Evolutionary conservation across 1,140 invertebrate species (phyloP), one percentile per base, ranked within the genome.

Genomic region (Atta texana): DNA sequence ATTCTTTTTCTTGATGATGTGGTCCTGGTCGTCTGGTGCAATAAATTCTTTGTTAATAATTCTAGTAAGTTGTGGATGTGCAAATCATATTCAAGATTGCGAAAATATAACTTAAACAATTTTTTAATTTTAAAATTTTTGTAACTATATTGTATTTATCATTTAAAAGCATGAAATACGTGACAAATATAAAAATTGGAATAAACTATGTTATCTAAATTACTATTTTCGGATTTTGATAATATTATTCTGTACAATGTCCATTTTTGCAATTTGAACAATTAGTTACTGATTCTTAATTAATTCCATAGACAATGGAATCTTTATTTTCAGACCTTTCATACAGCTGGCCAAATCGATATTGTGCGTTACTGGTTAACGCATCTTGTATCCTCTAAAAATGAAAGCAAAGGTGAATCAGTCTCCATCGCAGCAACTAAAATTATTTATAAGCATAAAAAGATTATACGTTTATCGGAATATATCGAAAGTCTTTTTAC

Each of bases 371-470:
- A 28, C 10, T 72, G 78, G 77, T 39, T 81, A 10, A 57, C 16
- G 77, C 28, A 57, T 0, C 31, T 81, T 8, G 16, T 10, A 21
- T 6, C 16, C 5, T 1, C 10, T 1, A 4, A 61, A n/a, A 3
- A 28, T 8, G 10, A 24, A 2, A 21, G 12, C 21, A 44, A 57
- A 28, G 10, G n/a, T 44, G 10, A 64, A 57, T 44, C 34, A 28
- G 28, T 21, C 12, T 5, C 28, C 18, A 14, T 31, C 6, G n/a
- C 14, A 55, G n/a, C 4, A 10, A 28, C 21, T 44, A 81, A 72
- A 61, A 81, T 81, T 72, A 81, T 81, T 57, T 34, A 31, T 16
- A 81, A 81, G 4, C 66, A 81, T 57, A 18, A 81, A 14, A 72
- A 81, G 12, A 71, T 72, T 8, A 57, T 81, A 39, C 5, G 12